These are phyloP conservation scores for Hydropotes inermis DNA, from an alignment of 2,113 vertebrate species.

Conservation along the genomic window DNA sequence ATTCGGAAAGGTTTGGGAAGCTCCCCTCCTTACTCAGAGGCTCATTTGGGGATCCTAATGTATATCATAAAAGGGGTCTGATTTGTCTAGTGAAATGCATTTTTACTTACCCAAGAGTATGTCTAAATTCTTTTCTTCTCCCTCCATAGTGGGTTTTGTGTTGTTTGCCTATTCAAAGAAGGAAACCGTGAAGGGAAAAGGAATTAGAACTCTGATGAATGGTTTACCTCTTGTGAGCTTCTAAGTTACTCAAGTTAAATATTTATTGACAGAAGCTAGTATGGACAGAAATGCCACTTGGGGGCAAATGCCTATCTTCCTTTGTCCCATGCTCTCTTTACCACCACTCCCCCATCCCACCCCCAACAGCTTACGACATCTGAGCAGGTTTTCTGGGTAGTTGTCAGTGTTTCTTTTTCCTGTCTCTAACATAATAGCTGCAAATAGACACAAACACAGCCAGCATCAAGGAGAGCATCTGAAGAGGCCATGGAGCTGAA, in stretches of 20 bases:
- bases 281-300: not conserved
- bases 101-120: not conserved
- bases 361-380: not conserved
- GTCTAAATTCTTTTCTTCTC: not conserved
- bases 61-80: not conserved
- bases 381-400: constrained; percentile 18
- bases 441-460: constrained; percentile 30
- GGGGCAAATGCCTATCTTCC: not conserved
- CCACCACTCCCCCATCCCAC: not conserved
- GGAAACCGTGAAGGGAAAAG: not conserved
- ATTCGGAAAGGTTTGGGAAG: not conserved
- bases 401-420: constrained; percentile 49
- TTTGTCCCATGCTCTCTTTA: not conserved
- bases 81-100: not conserved
- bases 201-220: not conserved
- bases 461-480: not conserved
- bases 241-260: not conserved
- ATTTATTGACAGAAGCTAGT: not conserved
- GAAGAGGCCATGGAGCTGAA: not conserved
- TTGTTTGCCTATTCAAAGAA: not conserved
- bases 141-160: not conserved
- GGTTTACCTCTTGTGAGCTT: constrained; percentile 5
- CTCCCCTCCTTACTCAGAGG: not conserved
- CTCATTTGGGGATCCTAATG: not conserved
- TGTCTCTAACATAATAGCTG: constrained; percentile 25